Conservation (phyloP, 2,113 vertebrate species). For the Paramormyrops kingsleyae region DNA sequence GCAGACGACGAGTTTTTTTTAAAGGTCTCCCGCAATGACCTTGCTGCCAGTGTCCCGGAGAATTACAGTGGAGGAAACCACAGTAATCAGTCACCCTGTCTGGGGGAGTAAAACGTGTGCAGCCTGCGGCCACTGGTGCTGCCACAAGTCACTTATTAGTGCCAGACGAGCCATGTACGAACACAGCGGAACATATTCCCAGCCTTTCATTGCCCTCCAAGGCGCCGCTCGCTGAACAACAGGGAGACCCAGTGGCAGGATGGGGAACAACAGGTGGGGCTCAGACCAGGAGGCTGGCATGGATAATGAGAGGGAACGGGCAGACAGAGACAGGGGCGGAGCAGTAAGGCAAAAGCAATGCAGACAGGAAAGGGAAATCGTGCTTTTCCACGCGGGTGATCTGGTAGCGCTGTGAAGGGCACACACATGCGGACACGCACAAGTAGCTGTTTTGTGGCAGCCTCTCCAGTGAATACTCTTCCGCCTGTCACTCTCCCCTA, state of each 20-base stretch:
- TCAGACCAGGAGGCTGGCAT: neutral
- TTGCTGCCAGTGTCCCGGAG: neutral
- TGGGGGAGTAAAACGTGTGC: neutral
- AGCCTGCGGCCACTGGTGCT: neutral
- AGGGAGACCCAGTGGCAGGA: neutral
- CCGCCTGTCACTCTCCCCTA: neutral
- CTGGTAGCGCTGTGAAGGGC: neutral
- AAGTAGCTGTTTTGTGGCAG: neutral
- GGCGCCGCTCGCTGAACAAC: neutral
- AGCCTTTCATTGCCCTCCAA: neutral
- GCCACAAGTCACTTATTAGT: constrained; percentile 19
- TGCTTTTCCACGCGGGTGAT: neutral
- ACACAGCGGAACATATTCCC: neutral
- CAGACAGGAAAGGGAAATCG: neutral
- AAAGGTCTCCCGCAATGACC: neutral
- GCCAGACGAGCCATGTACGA: neutral
- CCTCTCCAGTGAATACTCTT: neutral
- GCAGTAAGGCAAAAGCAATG: neutral
- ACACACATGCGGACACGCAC: neutral
- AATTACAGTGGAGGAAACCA: constrained; percentile 17
- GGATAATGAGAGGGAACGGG: neutral
- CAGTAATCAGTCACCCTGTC: constrained; percentile 15
- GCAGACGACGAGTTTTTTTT: neutral
- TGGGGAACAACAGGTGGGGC: neutral
- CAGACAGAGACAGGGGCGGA: neutral